phyloP scores from a whole-genome alignment of 2,113 vertebrate genomes.

The Alosa alosa region DNA sequence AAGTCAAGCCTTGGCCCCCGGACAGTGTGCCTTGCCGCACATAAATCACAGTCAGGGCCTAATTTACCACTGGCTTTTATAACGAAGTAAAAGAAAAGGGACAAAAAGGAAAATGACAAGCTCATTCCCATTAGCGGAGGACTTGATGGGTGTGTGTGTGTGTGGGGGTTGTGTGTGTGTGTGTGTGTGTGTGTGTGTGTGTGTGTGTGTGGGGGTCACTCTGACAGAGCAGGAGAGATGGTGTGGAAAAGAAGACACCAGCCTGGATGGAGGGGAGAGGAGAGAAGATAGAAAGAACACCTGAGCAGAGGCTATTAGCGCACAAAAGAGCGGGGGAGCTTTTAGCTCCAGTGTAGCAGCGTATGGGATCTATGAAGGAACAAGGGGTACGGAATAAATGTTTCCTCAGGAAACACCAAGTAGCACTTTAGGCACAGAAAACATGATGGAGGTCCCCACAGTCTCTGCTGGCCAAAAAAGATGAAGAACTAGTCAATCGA shows the following conservation, averaged over 20 bases:
- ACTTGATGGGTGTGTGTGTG: background rate
- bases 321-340: background rate
- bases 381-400: background rate
- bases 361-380: background rate
- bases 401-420: slow-evolving; percentile 12
- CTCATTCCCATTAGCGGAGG: background rate
- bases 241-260: slow-evolving; percentile 32
- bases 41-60: slow-evolving; percentile 41
- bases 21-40: slow-evolving; percentile 32
- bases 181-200: too few relatives aligned
- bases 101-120: background rate
- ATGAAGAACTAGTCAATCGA: background rate
- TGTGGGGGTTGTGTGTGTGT: background rate
- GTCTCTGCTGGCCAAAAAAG: background rate
- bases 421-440: slow-evolving; percentile 12
- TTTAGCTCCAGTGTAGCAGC: background rate
- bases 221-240: background rate
- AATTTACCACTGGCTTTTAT: slow-evolving; percentile 25
- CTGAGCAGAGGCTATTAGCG: background rate
- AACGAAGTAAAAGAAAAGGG: background rate
- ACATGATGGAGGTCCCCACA: background rate
- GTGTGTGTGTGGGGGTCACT: background rate
- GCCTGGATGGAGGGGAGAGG: background rate
- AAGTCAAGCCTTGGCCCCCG: slow-evolving; percentile 39
- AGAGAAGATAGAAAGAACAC: background rate